A percentile compares a stretch with the other conserved stretches of the same genome.
These are phyloP conservation scores for Chymomyza costata DNA, from an alignment of 1,140 invertebrate species.

Conservation along the genomic window DNA sequence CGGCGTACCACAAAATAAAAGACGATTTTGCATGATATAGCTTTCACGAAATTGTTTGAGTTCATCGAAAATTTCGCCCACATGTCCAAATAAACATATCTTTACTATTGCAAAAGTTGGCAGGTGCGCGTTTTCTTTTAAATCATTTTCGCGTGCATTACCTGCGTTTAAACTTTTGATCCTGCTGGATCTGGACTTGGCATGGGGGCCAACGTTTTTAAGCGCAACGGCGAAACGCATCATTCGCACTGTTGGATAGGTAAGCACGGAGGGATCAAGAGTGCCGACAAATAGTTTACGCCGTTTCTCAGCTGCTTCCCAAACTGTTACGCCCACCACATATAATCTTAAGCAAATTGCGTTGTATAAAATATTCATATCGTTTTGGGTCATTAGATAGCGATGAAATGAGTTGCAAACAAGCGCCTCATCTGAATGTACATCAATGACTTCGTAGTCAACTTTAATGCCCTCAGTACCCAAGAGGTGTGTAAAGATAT, in stretches of 20 bases:
- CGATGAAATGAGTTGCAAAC: slow-evolving; percentile 58
- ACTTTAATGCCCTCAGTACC: slow-evolving; percentile 29
- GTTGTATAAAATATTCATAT: slow-evolving; percentile 24
- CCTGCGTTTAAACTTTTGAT: not conserved
- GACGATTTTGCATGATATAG: slow-evolving; percentile 45
- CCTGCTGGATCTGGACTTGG: not conserved
- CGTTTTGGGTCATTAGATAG: slow-evolving; percentile 38
- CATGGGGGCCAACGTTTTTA: slow-evolving; percentile 22
- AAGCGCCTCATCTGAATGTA: slow-evolving; percentile 20
- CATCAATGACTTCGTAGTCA: slow-evolving; percentile 27
- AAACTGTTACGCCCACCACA: slow-evolving; percentile 30
- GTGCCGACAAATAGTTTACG: slow-evolving; percentile 43
- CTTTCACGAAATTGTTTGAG: slow-evolving; percentile 37
- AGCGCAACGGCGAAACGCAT: slow-evolving; percentile 54
- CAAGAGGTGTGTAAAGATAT: slow-evolving; percentile 26
- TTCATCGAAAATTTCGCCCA: slow-evolving; percentile 40
- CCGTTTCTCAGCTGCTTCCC: not conserved
- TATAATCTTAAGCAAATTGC: slow-evolving; percentile 19
- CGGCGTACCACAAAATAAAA: slow-evolving; percentile 27
- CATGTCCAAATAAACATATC: slow-evolving; percentile 37
- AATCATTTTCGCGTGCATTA: not conserved
- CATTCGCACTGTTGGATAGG: slow-evolving; percentile 38
- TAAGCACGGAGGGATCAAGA: slow-evolving; percentile 41
- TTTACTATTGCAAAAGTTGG: slow-evolving; percentile 52
- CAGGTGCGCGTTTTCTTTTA: not conserved